These are phyloP conservation scores for Nesogale talazaci DNA, from an alignment of 2,113 vertebrate species.

Conservation along the genomic window DNA sequence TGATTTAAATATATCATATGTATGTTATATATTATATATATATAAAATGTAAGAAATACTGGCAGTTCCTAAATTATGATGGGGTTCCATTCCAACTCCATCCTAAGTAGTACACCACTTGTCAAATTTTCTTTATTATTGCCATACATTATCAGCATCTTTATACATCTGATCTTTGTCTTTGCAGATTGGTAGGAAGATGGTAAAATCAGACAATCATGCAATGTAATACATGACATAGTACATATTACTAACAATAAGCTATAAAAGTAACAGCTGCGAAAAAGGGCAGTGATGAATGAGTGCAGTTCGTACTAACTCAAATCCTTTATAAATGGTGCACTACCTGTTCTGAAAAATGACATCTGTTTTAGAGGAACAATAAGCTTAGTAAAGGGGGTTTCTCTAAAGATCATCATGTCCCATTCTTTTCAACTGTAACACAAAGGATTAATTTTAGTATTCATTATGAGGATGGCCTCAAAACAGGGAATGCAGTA, in stretches of 20 bases:
- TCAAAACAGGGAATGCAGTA: not conserved
- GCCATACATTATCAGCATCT: not conserved
- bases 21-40: too few species aligned
- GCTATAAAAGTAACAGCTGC: not conserved
- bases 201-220: not conserved
- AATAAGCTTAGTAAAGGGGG: conserved; percentile 22
- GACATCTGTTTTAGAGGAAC: conserved; percentile 15
- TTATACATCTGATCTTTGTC: not conserved
- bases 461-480: not conserved
- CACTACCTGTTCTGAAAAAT: not conserved
- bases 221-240: not conserved
- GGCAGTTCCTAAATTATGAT: not conserved
- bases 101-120: not conserved
- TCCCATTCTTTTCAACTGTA: conserved; percentile 14
- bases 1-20: not conserved
- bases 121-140: not conserved
- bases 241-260: not conserved
- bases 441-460: conserved; percentile 22
- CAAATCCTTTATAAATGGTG: not conserved
- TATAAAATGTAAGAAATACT: conserved; percentile 24
- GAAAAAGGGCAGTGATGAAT: not conserved
- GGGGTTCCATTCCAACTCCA: not conserved
- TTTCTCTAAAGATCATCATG: conserved; percentile 8
- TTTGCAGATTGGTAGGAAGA: not conserved
- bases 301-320: not conserved